Evolutionary conservation across 1,140 invertebrate genomes (phyloP), one percentile per base, ranked within the genome.

Genomic region (Eriosoma lanigerum): DNA sequence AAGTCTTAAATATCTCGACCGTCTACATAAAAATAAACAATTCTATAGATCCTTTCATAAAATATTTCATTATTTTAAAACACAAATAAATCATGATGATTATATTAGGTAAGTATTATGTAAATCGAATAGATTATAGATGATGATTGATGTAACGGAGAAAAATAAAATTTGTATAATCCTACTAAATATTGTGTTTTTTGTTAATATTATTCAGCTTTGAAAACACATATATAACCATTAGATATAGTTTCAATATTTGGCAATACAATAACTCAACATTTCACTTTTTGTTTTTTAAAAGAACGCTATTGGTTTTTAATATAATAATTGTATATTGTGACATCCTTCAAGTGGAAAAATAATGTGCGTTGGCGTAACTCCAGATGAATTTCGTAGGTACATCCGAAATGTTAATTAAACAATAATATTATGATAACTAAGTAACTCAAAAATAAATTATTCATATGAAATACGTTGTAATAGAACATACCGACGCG

Each of bases 241-340:
- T n/a, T n/a, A n/a, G n/a, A n/a, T 66, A 21, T 46, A 44, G 19
- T 17, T 44, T 46, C 38, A 9, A 62, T 29, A 62, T 10, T 62
- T 62, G 60, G 26, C 62, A 44, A 44, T 54, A 38, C 32, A 54
- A 54, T 44, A 44, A 66, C 32, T 66, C 32, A 21, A 15, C 19
- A 66, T 66, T 66, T 66, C 62, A 66, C 62, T 66, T 66, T 66
- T 46, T 12, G 5, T 44, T 44, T 44, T 13, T 66, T 13, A 44
- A 66, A 66, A 10, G 17, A 21, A 66, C 62, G 62, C 12, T 66
- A 21, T 66, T 66, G n/a, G 62, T 66, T 66, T 64, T 44, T 21
- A 66, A 38, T 44, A 38, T 38, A 38, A 38, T 38, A 38, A 66
- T 46, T 44, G 13, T 66, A 13, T 66, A 15, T 44, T 66, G 38